Conservation (phyloP, 2,113 vertebrate species). For the Aphelocoma coerulescens region DNA sequence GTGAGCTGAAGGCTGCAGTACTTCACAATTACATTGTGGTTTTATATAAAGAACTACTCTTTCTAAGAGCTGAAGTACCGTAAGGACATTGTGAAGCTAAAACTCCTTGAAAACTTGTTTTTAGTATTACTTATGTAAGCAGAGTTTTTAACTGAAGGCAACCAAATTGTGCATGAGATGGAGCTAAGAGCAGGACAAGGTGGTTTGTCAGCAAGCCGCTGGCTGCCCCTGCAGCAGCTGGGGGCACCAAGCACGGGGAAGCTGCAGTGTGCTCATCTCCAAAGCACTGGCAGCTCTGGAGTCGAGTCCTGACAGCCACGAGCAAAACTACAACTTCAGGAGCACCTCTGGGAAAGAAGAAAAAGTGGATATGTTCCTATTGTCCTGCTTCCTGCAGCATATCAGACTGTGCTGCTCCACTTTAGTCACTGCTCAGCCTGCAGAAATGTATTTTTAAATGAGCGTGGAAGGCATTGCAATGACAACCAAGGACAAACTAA, state of each 20-base stretch:
- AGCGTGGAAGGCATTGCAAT: neutral
- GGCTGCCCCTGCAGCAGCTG: neutral
- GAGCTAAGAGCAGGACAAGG: neutral
- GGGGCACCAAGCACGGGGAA: accelerated
- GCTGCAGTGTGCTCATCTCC: neutral
- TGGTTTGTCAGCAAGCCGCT: neutral
- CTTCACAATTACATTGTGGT: neutral
- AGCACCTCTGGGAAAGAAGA: neutral
- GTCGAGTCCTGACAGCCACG: accelerated
- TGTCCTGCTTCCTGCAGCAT: neutral
- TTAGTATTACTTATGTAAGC: neutral
- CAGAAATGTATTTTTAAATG: neutral
- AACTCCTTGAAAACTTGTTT: neutral
- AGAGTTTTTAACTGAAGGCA: neutral
- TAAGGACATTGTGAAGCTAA: neutral
- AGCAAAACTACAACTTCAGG: neutral
- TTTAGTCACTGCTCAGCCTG: neutral
- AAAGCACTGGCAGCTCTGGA: neutral
- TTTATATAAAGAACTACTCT: neutral
- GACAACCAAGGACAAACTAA: neutral
- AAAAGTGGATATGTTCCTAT: neutral
- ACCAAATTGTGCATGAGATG: accelerated
- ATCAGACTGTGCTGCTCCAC: accelerated
- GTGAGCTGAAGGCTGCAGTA: neutral
- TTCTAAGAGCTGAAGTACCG: neutral